Conservation (phyloP, 1,140 invertebrate species). For the Sinella curviseta region DNA sequence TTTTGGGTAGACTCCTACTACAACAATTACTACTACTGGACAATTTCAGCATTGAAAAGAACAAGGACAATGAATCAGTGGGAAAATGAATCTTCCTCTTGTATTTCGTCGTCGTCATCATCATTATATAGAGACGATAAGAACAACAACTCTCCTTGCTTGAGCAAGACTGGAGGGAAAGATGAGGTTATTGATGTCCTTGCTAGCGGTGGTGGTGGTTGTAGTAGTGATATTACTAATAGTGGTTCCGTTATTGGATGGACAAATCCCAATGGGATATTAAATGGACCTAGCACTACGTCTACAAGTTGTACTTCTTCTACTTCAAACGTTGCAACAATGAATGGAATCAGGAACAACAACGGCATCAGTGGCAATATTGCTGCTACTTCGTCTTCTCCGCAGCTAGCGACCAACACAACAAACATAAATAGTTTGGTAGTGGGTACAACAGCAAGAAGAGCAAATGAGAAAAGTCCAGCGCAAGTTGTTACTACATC, state of each 20-base stretch:
- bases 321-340: constrained; percentile 13
- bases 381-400: background rate
- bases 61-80: constrained; percentile 42
- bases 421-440: constrained; percentile 1
- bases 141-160: constrained; percentile 16
- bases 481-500: constrained; percentile 13
- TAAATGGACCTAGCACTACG: constrained; percentile 19
- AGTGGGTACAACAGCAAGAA: background rate
- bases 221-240: constrained; percentile 3
- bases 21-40: no score
- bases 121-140: constrained; percentile 14
- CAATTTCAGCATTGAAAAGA: background rate
- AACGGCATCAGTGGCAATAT: background rate
- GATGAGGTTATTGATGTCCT: constrained; percentile 13
- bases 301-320: background rate
- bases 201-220: background rate
- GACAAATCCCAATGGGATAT: constrained; percentile 33
- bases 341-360: constrained; percentile 38
- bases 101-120: background rate
- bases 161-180: background rate
- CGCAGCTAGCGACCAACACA: background rate
- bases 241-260: background rate
- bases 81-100: background rate
- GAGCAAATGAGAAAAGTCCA: constrained; percentile 24
- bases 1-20: no score